phyloP scores from a whole-genome alignment of 2,797 vertebrate species.

The Philypnodon macrostomus region DNA sequence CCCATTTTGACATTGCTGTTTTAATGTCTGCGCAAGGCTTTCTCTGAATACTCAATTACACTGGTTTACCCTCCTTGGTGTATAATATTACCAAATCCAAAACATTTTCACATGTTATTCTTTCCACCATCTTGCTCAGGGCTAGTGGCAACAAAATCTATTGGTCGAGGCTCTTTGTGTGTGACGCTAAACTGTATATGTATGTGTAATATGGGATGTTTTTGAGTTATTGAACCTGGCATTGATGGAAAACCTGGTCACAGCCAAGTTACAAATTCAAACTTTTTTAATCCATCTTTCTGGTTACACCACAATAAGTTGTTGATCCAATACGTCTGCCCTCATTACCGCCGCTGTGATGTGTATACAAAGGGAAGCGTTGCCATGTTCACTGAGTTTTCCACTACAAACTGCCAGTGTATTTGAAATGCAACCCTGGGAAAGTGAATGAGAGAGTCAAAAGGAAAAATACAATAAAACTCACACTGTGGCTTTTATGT shows the following conservation, averaged over 20 bases:
- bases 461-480: conserved; percentile 41
- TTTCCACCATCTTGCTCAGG: background rate
- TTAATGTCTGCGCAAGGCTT: background rate
- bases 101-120: background rate
- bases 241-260: conserved; percentile 40
- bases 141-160: background rate
- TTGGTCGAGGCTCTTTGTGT: conserved; percentile 4
- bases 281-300: conserved; percentile 46
- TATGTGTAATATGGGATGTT: conserved; percentile 10
- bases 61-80: background rate
- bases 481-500: conserved; percentile 26
- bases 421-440: conserved; percentile 41
- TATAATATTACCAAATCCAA: background rate
- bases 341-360: conserved; percentile 48
- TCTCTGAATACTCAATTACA: background rate
- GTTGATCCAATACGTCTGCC: conserved; percentile 40
- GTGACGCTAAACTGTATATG: conserved; percentile 19
- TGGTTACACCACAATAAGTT: conserved; percentile 44
- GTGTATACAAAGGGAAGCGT: conserved; percentile 48
- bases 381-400: conserved; percentile 46
- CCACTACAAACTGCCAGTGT: conserved; percentile 24
- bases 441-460: conserved; percentile 27
- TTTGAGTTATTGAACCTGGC: conserved; percentile 35
- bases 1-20: too few relatives aligned
- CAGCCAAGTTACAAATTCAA: conserved; percentile 51